phyloP scores from a whole-genome alignment of 2,888 invertebrate genomes.

The Sinodicranocentrus sp. region DNA sequence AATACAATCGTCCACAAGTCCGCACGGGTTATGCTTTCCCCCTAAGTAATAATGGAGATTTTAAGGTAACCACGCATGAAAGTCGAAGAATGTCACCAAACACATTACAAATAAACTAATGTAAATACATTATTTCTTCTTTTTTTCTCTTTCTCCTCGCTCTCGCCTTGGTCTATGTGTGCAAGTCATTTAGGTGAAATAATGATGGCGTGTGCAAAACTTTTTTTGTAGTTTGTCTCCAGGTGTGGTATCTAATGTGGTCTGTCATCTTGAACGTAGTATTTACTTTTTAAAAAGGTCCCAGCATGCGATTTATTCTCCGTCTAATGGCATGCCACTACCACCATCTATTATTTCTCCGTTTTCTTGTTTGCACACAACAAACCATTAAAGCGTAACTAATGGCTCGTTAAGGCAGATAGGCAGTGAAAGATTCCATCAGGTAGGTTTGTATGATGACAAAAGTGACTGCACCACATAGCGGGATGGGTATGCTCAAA shows the following conservation, averaged over 20 bases:
- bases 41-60: too few relatives aligned
- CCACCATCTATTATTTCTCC: not conserved
- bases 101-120: not conserved
- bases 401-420: constrained; percentile 23
- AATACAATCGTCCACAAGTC: too few relatives aligned
- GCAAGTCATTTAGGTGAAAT: constrained; percentile 10
- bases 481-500: too few relatives aligned
- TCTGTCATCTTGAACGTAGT: constrained; percentile 8
- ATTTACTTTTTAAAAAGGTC: constrained; percentile 33
- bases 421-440: constrained; percentile 1
- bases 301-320: constrained; percentile 11
- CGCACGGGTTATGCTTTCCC: too few relatives aligned
- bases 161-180: not conserved
- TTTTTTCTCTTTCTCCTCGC: not conserved
- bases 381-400: constrained; percentile 29
- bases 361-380: constrained; percentile 10
- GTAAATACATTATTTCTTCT: constrained; percentile 6
- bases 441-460: not conserved
- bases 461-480: too few relatives aligned
- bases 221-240: constrained; percentile 8
- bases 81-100: constrained; percentile 14
- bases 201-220: constrained; percentile 4
- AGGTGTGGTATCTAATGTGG: constrained; percentile 12
- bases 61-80: not conserved
- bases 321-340: constrained; percentile 11